Base-by-base conservation (phyloP, 2,888 invertebrate species). In the Ferrisia virgata region DNA sequence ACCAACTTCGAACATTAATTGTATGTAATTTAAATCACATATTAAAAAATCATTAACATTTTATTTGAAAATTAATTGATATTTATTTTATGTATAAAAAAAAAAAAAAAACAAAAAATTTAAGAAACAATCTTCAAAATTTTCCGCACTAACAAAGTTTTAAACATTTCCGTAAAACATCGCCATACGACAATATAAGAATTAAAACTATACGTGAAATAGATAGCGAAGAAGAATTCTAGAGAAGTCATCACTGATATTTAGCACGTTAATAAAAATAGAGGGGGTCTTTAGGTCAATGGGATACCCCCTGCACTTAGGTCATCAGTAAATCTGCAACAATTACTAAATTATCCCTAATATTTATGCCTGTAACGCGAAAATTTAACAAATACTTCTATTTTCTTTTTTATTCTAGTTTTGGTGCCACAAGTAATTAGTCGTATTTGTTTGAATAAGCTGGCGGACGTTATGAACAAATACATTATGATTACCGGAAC, bases 181-280 rank as follows among this genome's bases (percentile, higher is more conserved):
- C n/a, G 79, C 47, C 22, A 43, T 79, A 47, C 40, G 53, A 79
- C 79, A 79, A 47, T 79, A 79, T 79, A 79, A 13, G 79, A 79
- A 79, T 79, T 79, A 79, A 79, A 79, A 79, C 79, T 79, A 79
- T 53, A 79, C 40, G 53, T 47, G 79, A 79, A 79, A 79, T 79
- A 79, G 79, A 79, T 79, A 79, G 79, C 79, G 79, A 79, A 79
- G 79, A 79, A 79, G 79, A 79, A 53, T 79, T 79, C 64, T 39
- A 64, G 64, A 81, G 81, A 81, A 81, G 81, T 64, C 81, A 81
- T 81, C 81, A 64, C 81, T 64, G 81, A 81, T 81, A 81, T 81
- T 81, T 81, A 64, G 81, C 81, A 81, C 81, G 64, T 64, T 81
- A 36, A 33, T 33, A 64, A 81, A 36, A 58, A 36, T 31, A 39